phyloP scores from a whole-genome alignment of 2,797 vertebrate genomes.

The Xerus rutilus region DNA sequence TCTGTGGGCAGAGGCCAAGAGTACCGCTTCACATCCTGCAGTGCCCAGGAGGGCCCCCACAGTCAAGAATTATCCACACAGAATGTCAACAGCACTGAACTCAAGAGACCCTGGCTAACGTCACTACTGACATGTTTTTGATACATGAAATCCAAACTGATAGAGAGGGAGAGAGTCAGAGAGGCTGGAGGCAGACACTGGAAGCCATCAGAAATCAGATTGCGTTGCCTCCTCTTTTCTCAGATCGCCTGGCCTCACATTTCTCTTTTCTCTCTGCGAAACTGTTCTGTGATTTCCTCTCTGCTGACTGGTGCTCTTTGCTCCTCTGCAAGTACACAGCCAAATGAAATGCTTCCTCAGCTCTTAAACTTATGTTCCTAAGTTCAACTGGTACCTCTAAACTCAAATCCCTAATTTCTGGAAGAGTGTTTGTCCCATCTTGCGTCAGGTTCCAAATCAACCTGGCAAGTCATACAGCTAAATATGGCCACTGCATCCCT shows the following conservation, averaged over 20 bases:
- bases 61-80: neutral
- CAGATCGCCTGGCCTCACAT: neutral
- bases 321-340: too few species aligned
- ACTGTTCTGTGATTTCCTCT: neutral
- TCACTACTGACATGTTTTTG: neutral
- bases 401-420: neutral
- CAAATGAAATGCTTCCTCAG: neutral
- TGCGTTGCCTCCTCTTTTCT: neutral
- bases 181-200: accelerated
- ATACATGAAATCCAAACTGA: neutral
- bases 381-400: neutral
- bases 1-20: neutral
- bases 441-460: too few species aligned
- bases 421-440: neutral
- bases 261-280: neutral
- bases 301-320: neutral
- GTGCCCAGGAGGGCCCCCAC: neutral
- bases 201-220: neutral
- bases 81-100: accelerated
- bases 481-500: neutral
- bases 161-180: too few species aligned
- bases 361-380: neutral
- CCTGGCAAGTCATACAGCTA: neutral
- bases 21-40: accelerated
- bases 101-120: neutral